Percentiles rank a stretch among this genome's conserved stretches.
These are phyloP conservation scores for Hippopotamyrus pictus DNA, from an alignment of 2,797 vertebrate genomes.

Conservation along the genomic window DNA sequence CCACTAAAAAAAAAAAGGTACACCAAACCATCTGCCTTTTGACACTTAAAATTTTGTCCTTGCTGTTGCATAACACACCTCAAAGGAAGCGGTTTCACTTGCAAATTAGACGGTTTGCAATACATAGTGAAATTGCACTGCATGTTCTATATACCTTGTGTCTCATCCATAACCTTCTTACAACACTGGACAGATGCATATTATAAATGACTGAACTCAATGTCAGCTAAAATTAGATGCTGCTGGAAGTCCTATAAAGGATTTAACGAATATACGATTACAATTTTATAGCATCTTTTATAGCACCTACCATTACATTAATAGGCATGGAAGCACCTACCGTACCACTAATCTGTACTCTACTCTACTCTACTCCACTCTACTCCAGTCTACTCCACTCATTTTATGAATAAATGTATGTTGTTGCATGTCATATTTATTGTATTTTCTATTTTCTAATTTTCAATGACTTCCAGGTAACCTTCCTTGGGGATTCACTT, in stretches of 20 bases:
- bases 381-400: neutral
- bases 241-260: neutral
- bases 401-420: neutral
- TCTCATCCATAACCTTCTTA: neutral
- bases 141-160: neutral
- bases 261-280: neutral
- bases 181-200: neutral
- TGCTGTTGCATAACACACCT: neutral
- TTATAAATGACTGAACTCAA: neutral
- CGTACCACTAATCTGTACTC: neutral
- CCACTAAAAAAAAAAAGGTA: neutral
- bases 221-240: conserved; percentile 4
- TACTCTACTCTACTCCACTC: neutral
- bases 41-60: neutral
- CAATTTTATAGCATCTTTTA: conserved; percentile 4
- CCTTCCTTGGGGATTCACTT: neutral
- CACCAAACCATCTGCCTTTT: neutral
- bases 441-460: neutral
- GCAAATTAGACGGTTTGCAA: neutral
- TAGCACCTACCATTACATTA: neutral
- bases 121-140: neutral
- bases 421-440: neutral
- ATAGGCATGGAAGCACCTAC: neutral
- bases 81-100: neutral
- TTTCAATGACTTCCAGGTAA: neutral